Evolutionary conservation across 2,888 invertebrate species (phyloP), one percentile per base, ranked within the genome.

Genomic region (Pyrrhia umbra): DNA sequence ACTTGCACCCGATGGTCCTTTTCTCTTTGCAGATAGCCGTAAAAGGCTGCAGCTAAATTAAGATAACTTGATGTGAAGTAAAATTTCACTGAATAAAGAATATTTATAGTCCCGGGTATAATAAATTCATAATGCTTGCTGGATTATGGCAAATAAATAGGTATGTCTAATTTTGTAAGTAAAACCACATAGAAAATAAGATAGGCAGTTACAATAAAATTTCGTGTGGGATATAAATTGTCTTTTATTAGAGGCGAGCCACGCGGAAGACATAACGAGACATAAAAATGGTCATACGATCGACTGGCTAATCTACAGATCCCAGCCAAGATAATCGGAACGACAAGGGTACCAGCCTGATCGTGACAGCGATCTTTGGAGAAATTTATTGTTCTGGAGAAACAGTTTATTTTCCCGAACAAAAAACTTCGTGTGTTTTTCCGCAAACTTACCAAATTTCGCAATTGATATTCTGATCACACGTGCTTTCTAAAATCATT

Each of bases 251-350:
- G 69, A 69, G 66, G 50, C 59, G 56, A 67, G 61, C 54, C 61
- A 75, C 62, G 69, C 68, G 67, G 76, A 75, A 76, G 70, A 78
- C 77, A 80, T 70, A 79, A 80, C 74, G 59, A 67, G 63, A 68
- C 64, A 77, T 77, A 82, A 82, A 84, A 82, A 81, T 82, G 75
- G 80, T 68, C 77, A 70, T 77, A 80, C 76, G 76, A 84, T 78
- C 77, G 74, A 66, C 66, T 67, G 77, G 67, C 81, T 80, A 79
- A 82, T 83, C 79, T 79, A 59, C 54, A 82, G 80, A 86, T 85
- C 80, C 75, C 71, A 66, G 67, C 63, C 58, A 65, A 81, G 82
- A 82, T 82, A 83, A 79, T 79, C 74, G 69, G 54, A 66, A 72
- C 69, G 77, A 84, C 80, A 80, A 79, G 82, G 83, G 82, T 83